Conservation (phyloP, 2,113 vertebrate species). For the Macheiramphus alcinus region DNA sequence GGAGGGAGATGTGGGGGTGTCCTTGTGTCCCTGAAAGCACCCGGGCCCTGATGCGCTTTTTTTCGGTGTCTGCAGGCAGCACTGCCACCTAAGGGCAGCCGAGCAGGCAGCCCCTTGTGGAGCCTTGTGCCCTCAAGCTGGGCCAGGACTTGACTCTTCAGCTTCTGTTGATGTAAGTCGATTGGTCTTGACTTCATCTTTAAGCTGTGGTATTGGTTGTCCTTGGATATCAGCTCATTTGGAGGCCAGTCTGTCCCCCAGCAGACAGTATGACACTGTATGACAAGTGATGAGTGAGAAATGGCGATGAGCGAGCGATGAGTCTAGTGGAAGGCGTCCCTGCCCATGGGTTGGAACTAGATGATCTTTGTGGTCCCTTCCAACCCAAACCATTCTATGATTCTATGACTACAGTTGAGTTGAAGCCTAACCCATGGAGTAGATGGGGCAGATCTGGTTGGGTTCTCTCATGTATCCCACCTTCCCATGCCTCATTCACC, state of each 20-base stretch:
- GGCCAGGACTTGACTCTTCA: neutral
- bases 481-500: neutral
- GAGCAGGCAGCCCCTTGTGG: neutral
- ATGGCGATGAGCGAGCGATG: no score
- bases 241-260: neutral
- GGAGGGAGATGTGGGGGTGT: neutral
- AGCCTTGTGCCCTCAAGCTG: neutral
- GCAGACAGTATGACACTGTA: neutral
- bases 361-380: no score
- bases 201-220: neutral
- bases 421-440: neutral
- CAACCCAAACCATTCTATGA: no score
- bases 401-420: neutral
- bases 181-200: neutral
- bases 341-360: no score
- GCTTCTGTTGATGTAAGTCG: rapidly evolving
- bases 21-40: neutral
- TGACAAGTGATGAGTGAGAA: neutral
- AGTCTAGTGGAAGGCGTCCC: no score
- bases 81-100: neutral
- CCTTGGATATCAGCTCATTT: neutral
- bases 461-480: neutral
- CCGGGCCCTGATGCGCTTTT: rapidly evolving
- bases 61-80: neutral
- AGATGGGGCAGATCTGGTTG: neutral